phyloP scores from a whole-genome alignment of 1,140 invertebrate genomes.

The Nasonia vitripennis region DNA sequence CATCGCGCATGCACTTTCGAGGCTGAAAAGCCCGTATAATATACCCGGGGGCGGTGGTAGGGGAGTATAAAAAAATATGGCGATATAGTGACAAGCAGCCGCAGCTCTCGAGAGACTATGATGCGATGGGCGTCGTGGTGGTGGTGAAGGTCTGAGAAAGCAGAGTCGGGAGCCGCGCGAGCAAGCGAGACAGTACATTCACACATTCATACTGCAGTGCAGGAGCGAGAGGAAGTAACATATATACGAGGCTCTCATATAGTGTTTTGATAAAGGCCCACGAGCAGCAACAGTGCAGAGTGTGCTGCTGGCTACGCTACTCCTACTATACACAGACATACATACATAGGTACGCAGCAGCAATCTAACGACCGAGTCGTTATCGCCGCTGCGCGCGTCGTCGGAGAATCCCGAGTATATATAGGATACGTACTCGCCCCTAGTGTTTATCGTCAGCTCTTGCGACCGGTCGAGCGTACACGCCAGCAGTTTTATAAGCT shows the following conservation, averaged over 20 bases:
- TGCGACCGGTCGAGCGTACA: background rate
- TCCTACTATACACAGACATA: background rate
- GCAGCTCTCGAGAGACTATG: slow-evolving; percentile 33
- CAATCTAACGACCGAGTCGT: background rate
- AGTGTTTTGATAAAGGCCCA: background rate
- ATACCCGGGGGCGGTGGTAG: background rate
- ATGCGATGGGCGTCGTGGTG: slow-evolving; percentile 61
- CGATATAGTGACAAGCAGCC: slow-evolving; percentile 56
- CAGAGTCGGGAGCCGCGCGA: background rate
- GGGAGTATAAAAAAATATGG: slow-evolving; percentile 55
- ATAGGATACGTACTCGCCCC: background rate
- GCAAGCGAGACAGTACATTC: background rate
- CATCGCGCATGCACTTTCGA: background rate
- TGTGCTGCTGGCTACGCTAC: background rate
- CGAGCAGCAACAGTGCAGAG: background rate
- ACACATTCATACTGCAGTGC: no score
- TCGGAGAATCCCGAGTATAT: background rate
- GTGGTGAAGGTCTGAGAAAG: slow-evolving; percentile 19
- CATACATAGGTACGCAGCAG: background rate
- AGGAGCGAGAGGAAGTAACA: background rate
- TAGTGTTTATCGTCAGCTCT: background rate
- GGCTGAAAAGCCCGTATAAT: background rate
- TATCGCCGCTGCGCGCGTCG: background rate
- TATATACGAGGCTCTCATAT: background rate
- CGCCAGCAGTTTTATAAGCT: background rate